phyloP scores from a whole-genome alignment of 2,113 vertebrate genomes.

The Forbesichthys papilliferus region DNA sequence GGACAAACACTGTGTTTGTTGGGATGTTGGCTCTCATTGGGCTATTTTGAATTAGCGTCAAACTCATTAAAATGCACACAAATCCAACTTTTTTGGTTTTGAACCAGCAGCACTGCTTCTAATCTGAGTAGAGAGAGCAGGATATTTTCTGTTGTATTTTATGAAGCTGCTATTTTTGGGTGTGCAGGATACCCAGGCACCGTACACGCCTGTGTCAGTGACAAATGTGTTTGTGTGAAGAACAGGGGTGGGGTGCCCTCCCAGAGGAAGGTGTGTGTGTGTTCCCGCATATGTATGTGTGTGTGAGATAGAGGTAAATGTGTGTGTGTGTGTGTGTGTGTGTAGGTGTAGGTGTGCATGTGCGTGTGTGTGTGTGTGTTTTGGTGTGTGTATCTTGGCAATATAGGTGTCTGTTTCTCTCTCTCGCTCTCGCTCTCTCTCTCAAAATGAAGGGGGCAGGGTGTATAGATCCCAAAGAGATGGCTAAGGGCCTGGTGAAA shows the following conservation, averaged over 20 bases:
- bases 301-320: background rate
- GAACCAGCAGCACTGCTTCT: constrained; percentile 30
- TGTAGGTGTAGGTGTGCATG: too few relatives aligned
- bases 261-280: constrained; percentile 39
- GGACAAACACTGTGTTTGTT: constrained; percentile 3
- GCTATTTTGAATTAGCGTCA: constrained; percentile 34
- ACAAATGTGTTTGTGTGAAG: constrained; percentile 72
- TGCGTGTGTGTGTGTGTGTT: too few relatives aligned
- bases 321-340: background rate
- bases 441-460: background rate
- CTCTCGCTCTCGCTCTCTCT: too few relatives aligned
- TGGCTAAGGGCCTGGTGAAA: too few relatives aligned
- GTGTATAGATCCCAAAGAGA: constrained; percentile 1
- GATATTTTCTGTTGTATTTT: constrained; percentile 46
- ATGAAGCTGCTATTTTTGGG: constrained; percentile 68
- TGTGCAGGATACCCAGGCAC: constrained; percentile 65
- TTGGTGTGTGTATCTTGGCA: background rate
- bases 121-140: constrained; percentile 42
- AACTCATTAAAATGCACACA: constrained; percentile 62
- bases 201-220: constrained; percentile 67
- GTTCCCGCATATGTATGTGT: constrained; percentile 15
- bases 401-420: background rate
- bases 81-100: constrained; percentile 45
- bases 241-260: constrained; percentile 65
- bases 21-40: constrained; percentile 16